These are phyloP conservation scores for Chroicocephalus ridibundus DNA, from an alignment of 2,113 vertebrate genomes.

Conservation along the genomic window DNA sequence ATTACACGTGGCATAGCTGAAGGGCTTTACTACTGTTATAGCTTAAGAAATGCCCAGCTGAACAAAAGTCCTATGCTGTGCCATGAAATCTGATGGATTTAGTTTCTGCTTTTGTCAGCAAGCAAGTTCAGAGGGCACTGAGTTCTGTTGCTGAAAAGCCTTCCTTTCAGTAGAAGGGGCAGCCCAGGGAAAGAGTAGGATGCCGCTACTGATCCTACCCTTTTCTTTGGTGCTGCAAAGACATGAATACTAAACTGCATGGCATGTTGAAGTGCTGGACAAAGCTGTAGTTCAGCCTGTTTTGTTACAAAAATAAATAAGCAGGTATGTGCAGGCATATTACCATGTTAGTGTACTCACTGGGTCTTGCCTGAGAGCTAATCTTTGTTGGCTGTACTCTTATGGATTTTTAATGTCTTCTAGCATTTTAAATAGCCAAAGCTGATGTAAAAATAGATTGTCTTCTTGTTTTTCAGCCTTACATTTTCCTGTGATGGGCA, in stretches of 20 bases:
- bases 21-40: background rate
- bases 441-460: background rate
- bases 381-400: background rate
- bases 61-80: background rate
- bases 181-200: background rate
- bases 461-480: conserved; percentile 78
- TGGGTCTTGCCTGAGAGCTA: background rate
- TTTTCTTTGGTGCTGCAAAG: background rate
- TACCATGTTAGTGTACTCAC: background rate
- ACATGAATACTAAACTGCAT: background rate
- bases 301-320: background rate
- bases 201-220: background rate
- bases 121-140: background rate
- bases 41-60: background rate
- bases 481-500: conserved; percentile 98
- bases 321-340: background rate
- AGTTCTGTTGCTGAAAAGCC: background rate
- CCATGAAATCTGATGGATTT: background rate
- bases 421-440: background rate
- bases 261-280: background rate
- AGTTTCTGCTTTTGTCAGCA: background rate
- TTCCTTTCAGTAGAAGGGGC: background rate
- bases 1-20: background rate
- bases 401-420: background rate
- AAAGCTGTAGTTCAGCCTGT: background rate